Base-by-base conservation (phyloP, 1,140 invertebrate genomes). In the Zaprionus tsacasi region DNA sequence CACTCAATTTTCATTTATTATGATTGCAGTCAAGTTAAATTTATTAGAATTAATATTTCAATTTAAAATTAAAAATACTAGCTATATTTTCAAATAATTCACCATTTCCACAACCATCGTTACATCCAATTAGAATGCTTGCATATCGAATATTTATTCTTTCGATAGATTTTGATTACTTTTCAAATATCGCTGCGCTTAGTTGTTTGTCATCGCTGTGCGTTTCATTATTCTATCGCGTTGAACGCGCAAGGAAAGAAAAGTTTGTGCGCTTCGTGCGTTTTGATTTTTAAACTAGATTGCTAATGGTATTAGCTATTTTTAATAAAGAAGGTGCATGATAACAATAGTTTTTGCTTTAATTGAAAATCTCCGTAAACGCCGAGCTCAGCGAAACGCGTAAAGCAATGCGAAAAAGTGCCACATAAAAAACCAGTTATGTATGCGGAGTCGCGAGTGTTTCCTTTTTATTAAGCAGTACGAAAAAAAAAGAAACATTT, bases 391-490 rank as follows among this genome's bases (percentile, higher is more conserved):
- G 12, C 4, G 8, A 11, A 70, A 70, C 10, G 17, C n/a, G 13
- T 52, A 61, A 75, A 65, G 25, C 67, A 56, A 45, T 45, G 40
- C 40, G n/a, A 45, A 71, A 66, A 56, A 61, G 68, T 75, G 43
- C 57, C 55, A 61, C 50, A 65, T 68, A 70, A 69, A 82, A 80
- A 82, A 82, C 80, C 80, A 82, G 80, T 82, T 82, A 81, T 82
- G 79, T 69, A 81, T 73, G 66, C 69, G 60, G 50, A 81, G 63
- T 81, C 17, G 45, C 45, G 57, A 64, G 73, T 81, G 75, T 77
- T 82, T 82, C 76, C 76, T 79, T 82, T 82, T 82, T 64, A 61
- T 61, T 67, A 55, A 74, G 80, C 76, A 64, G 40, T 45, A 75
- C 58, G 45, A 70, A 59, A 15, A 57, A 63, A 60, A 58, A 54